These are phyloP conservation scores for Battus philenor DNA, from an alignment of 1,140 invertebrate genomes.

Conservation along the genomic window DNA sequence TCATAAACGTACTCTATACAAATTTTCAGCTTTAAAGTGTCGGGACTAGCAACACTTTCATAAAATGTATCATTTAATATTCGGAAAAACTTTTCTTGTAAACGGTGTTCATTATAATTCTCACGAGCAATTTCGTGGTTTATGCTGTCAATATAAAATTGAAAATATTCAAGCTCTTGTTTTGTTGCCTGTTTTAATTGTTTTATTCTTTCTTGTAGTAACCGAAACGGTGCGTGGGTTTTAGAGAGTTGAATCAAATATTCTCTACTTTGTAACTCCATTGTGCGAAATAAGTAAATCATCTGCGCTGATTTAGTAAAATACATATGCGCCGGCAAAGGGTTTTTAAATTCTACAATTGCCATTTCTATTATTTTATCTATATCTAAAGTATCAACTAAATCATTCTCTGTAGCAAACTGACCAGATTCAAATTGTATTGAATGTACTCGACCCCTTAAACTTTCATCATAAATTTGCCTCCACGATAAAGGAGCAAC, in stretches of 20 bases:
- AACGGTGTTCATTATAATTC: constrained; percentile 47
- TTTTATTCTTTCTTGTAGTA: constrained; percentile 72
- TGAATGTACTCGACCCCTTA: constrained; percentile 39
- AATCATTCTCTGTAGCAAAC: constrained; percentile 56
- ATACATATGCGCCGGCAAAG: constrained; percentile 71
- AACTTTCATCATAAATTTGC: constrained; percentile 62
- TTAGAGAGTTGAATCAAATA: constrained; percentile 79
- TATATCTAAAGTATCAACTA: constrained; percentile 57
- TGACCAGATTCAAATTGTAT: constrained; percentile 51
- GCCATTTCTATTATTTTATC: constrained; percentile 61
- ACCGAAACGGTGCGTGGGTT: constrained; percentile 75
- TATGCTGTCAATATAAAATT: constrained; percentile 61
- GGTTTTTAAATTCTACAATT: constrained; percentile 58
- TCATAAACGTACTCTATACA: constrained; percentile 82
- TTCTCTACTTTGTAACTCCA: constrained; percentile 81
- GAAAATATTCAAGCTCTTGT: constrained; percentile 61
- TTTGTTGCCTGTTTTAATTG: constrained; percentile 49
- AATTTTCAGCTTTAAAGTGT: constrained; percentile 77
- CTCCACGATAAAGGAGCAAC: constrained; percentile 79
- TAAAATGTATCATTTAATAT: constrained; percentile 61
- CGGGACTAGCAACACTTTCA: constrained; percentile 75
- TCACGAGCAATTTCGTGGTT: constrained; percentile 55
- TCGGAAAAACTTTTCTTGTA: constrained; percentile 56
- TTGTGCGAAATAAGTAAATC: constrained; percentile 76
- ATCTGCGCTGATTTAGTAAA: constrained; percentile 78